Percentiles rank a stretch among this genome's conserved stretches.
Conservation (phyloP, 2,888 invertebrate genomes). For the Caenorhabditis drosophilae region DNA sequence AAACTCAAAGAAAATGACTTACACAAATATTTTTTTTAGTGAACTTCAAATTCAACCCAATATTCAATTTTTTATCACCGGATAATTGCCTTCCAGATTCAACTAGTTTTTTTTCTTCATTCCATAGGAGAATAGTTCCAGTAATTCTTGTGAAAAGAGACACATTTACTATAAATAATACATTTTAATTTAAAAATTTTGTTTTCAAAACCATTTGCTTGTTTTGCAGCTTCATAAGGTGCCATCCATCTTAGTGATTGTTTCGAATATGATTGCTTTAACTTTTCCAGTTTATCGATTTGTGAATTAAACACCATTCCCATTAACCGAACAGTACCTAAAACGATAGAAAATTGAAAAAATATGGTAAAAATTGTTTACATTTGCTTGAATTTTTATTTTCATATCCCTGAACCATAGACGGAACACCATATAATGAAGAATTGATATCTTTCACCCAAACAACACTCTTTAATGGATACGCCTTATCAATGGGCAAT, state of each 20-base stretch:
- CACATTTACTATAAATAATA: slow-evolving; percentile 70
- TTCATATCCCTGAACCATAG: slow-evolving; percentile 24
- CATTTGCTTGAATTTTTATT: slow-evolving; percentile 20
- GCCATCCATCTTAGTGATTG: slow-evolving; percentile 41
- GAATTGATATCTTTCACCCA: slow-evolving; percentile 37
- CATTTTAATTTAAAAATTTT: not conserved
- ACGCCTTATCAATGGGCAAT: slow-evolving; percentile 37
- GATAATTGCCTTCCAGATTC: slow-evolving; percentile 63
- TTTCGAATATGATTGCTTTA: slow-evolving; percentile 19
- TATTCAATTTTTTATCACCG: slow-evolving; percentile 74
- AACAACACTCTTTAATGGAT: slow-evolving; percentile 24
- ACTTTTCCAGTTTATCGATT: slow-evolving; percentile 11
- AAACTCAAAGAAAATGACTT: slow-evolving; percentile 64
- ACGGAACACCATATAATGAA: slow-evolving; percentile 38
- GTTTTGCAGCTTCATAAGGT: slow-evolving; percentile 70
- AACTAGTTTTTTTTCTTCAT: slow-evolving; percentile 48
- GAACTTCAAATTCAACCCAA: slow-evolving; percentile 89
- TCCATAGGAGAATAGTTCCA: slow-evolving; percentile 79
- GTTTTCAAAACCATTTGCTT: slow-evolving; percentile 73
- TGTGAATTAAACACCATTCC: slow-evolving; percentile 13
- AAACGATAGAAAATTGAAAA: too few relatives aligned
- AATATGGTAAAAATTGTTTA: slow-evolving; percentile 13
- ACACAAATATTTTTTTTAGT: slow-evolving; percentile 76
- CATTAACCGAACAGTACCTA: slow-evolving; percentile 34
- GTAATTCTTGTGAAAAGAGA: slow-evolving; percentile 84